Conservation (phyloP, 2,797 vertebrate genomes). For the Crocidura indochinensis region DNA sequence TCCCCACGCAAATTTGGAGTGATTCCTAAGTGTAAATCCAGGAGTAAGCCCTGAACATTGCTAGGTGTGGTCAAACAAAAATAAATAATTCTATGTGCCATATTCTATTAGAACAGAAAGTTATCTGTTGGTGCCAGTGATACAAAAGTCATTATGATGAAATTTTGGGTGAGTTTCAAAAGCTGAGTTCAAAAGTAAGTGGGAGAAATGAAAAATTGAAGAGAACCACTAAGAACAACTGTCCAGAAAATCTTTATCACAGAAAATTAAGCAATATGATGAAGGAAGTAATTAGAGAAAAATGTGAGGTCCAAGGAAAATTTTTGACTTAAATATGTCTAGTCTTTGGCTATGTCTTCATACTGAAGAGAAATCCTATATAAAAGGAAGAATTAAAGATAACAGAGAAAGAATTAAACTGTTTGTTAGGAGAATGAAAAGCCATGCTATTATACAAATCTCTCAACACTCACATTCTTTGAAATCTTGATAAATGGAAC, state of each 20-base stretch:
- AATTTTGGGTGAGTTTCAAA: not conserved
- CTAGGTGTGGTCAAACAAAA: too few relatives aligned
- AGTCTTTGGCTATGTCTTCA: conserved; percentile 7
- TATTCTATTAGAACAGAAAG: conserved; percentile 27
- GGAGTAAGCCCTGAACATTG: too few relatives aligned
- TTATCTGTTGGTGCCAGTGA: not conserved
- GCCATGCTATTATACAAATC: not conserved
- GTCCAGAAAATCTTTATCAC: conserved; percentile 17
- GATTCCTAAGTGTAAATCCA: too few relatives aligned
- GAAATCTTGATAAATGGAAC: too few relatives aligned
- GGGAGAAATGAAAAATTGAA: conserved; percentile 14
- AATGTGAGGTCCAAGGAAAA: conserved; percentile 27
- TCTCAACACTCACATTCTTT: not conserved
- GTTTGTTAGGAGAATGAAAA: conserved; percentile 27
- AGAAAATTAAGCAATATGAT: not conserved
- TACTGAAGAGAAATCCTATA: not conserved
- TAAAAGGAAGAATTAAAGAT: conserved; percentile 48
- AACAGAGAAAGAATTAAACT: not conserved
- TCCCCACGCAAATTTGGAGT: too few relatives aligned
- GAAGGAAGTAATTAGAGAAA: conserved; percentile 30
- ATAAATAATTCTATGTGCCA: conserved; percentile 9
- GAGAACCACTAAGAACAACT: not conserved
- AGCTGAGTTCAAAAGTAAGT: conserved; percentile 36
- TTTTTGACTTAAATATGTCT: conserved; percentile 48
- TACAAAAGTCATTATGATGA: conserved; percentile 28